Evolutionary conservation across 1,140 invertebrate genomes (phyloP).

Genomic region (Rhynchophorus ferrugineus): DNA sequence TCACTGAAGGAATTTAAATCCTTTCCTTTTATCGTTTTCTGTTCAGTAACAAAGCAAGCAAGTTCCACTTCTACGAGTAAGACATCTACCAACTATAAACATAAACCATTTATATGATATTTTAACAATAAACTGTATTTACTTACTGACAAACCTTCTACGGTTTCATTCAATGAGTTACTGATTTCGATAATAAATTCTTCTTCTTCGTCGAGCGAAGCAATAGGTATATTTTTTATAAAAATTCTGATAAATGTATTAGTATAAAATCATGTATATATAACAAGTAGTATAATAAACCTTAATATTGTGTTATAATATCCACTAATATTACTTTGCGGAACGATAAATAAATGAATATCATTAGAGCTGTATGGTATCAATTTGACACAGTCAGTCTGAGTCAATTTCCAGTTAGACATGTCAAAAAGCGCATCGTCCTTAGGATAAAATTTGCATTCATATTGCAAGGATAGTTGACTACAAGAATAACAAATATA

Average conservation of each 20-base stretch:
- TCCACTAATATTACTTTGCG: slow-evolving; percentile 2
- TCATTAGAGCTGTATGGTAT: slow-evolving; percentile 17
- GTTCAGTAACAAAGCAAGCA: slow-evolving; percentile 6
- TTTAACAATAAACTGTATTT: neutral
- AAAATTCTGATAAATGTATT: slow-evolving; percentile 23
- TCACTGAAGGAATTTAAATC: no score
- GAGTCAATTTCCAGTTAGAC: slow-evolving; percentile 18
- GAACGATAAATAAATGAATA: slow-evolving; percentile 13
- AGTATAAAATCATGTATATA: neutral
- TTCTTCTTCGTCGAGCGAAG: slow-evolving; percentile 18
- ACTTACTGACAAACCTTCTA: slow-evolving; percentile 1
- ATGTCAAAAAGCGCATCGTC: neutral
- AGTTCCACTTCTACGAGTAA: slow-evolving; percentile 17
- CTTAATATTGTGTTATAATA: slow-evolving; percentile 21
- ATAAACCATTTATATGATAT: neutral
- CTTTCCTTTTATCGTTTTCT: neutral
- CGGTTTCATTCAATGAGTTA: neutral
- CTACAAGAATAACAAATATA: slow-evolving; percentile 12
- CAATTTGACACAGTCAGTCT: neutral
- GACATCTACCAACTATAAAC: slow-evolving; percentile 20
- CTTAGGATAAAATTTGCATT: slow-evolving; percentile 3
- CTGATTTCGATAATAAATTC: slow-evolving; percentile 12
- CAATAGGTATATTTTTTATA: slow-evolving; percentile 23
- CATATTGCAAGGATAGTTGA: slow-evolving; percentile 8
- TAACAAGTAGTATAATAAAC: slow-evolving; percentile 4